phyloP scores from a whole-genome alignment of 2,113 vertebrate species.

The Pelecanoides urinatrix region DNA sequence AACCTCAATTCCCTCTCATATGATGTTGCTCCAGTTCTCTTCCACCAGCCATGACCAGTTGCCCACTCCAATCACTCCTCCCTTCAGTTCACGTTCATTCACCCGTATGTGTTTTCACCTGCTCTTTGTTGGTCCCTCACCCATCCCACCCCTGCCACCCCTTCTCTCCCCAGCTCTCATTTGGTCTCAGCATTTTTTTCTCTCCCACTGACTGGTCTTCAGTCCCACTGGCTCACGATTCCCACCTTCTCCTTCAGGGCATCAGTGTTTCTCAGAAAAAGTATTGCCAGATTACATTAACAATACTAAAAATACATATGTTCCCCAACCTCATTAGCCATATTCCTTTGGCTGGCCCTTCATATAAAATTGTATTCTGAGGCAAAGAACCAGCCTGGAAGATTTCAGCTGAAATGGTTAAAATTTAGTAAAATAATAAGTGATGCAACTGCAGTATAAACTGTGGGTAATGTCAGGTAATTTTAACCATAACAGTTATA shows the following conservation, averaged over 20 bases:
- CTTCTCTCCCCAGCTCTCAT: neutral
- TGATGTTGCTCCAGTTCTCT: neutral
- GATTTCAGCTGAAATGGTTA: neutral
- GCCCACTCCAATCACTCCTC: neutral
- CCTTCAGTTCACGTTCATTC: neutral
- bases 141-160: neutral
- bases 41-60: neutral
- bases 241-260: neutral
- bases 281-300: neutral
- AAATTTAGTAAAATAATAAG: neutral
- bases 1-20: neutral
- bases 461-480: no score
- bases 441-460: neutral
- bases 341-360: neutral
- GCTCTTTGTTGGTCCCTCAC: neutral
- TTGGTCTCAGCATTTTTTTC: neutral
- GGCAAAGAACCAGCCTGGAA: neutral
- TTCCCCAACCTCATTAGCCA: neutral
- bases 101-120: neutral
- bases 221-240: neutral
- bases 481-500: neutral
- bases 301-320: neutral
- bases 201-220: neutral
- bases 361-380: neutral
- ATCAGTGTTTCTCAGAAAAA: neutral